Conservation (phyloP, 2,888 invertebrate species). For the Pandemis corylana region DNA sequence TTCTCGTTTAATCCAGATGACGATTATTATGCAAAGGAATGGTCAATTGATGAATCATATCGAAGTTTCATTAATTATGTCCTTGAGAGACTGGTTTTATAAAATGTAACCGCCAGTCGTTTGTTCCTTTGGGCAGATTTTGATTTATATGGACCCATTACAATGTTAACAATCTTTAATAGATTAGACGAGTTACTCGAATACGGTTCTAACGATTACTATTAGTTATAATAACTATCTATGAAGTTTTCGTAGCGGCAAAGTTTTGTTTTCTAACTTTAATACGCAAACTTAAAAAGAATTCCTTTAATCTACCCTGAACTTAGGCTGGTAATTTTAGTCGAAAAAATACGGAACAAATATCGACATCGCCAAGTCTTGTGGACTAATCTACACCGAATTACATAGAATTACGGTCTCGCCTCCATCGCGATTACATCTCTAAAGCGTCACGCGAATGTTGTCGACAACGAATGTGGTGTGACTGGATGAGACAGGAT, state of each 20-base stretch:
- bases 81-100: slow-evolving; percentile 2
- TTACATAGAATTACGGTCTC: slow-evolving; percentile 60
- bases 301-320: too few species aligned
- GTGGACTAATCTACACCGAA: slow-evolving; percentile 53
- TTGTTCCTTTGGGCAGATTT: background rate
- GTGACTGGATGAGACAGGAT: slow-evolving; percentile 22
- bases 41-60: background rate
- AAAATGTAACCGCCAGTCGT: background rate
- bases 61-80: background rate
- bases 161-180: background rate
- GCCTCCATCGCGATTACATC: slow-evolving; percentile 46
- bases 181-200: too few species aligned
- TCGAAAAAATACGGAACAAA: slow-evolving; percentile 36
- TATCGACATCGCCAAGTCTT: slow-evolving; percentile 38
- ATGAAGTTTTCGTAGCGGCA: too few species aligned
- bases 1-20: background rate
- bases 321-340: background rate
- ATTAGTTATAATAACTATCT: too few species aligned
- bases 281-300: too few species aligned
- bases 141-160: background rate
- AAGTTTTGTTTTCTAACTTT: too few species aligned
- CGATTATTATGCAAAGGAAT: background rate
- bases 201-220: too few species aligned
- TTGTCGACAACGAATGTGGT: slow-evolving; percentile 23
- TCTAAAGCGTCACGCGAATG: slow-evolving; percentile 58